Evolutionary conservation across 1,140 invertebrate genomes (phyloP), one percentile per base, ranked within the genome.

Genomic region (Drosophila persimilis): DNA sequence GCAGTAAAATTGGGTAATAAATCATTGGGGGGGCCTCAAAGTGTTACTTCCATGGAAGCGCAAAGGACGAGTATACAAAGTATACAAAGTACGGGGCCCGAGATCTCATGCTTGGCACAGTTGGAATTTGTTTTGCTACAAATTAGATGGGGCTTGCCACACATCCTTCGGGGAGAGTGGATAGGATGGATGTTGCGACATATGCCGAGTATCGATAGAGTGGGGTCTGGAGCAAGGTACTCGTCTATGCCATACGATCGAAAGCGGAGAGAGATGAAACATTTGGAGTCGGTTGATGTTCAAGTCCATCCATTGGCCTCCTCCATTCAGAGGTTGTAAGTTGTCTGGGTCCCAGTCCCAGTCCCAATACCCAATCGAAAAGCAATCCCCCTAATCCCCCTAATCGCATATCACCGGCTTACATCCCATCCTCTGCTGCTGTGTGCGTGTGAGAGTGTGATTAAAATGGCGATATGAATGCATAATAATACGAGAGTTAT

Each of bases 1-100:
- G 75, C 86, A 86, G 80, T 77, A 89, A 89, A 89, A 89, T 89
- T 89, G 85, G 79, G 66, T 71, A 84, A 89, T 89, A 89, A 89
- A 89, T 88, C 83, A 88, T 88, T 83, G 78, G 83, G 74, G 15
- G 64, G 57, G 76, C 78, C 75, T 79, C 74, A 86, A 88, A 79
- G 83, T 86, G 83, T 86, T 86, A 86, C 78, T 67, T 77, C 51
- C 59, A 52, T 26, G 24, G 24, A 24, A 5, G 24, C 46, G 13
- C 35, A 5, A 13, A 39, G 35, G 11, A 11, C 11, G 35, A 53
- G 44, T 72, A 65, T 44, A 73, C 61, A 51, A 51, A 54, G 44
- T 41, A 57, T 60, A 39, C n/a, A n/a, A n/a, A n/a, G n/a, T n/a
- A 20, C 66, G 39, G 24, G 47, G 29, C 29, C 29, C 29, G 29